These are phyloP conservation scores for Syrista parreyssii DNA, from an alignment of 2,888 invertebrate species.

Conservation along the genomic window DNA sequence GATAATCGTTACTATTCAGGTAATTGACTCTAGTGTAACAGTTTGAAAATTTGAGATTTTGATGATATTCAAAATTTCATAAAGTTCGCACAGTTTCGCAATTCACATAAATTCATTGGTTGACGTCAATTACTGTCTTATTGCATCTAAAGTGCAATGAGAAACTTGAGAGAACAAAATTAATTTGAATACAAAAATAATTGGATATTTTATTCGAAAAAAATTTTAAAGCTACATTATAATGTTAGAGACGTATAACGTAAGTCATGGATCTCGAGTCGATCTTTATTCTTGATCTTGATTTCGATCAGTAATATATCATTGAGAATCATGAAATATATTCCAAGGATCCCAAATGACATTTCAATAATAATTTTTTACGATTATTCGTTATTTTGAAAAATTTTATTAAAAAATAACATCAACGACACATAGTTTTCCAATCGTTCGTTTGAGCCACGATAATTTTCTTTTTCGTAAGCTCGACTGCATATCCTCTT, in stretches of 20 bases:
- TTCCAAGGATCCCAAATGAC: neutral
- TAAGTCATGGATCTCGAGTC: neutral
- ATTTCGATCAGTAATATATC: neutral
- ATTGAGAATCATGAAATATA: neutral
- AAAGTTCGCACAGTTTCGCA: neutral
- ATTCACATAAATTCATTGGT: neutral
- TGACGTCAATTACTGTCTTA: neutral
- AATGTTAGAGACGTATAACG: neutral
- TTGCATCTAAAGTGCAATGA: neutral
- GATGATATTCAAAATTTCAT: neutral
- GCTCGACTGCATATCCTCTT: conserved; percentile 47
- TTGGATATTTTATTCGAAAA: neutral
- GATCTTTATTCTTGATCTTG: neutral
- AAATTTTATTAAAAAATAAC: too few species aligned
- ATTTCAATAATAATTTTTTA: neutral
- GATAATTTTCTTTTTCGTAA: conserved; percentile 46
- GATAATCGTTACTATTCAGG: neutral
- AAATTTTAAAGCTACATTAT: neutral
- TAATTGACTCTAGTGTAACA: neutral
- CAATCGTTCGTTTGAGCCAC: neutral
- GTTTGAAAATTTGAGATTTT: neutral
- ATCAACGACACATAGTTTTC: too few species aligned
- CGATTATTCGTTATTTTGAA: too few species aligned
- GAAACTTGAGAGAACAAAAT: neutral
- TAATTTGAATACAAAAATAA: neutral